Evolutionary conservation across 1,140 invertebrate species (phyloP).

Genomic region (Thaumetopoea pityocampa): DNA sequence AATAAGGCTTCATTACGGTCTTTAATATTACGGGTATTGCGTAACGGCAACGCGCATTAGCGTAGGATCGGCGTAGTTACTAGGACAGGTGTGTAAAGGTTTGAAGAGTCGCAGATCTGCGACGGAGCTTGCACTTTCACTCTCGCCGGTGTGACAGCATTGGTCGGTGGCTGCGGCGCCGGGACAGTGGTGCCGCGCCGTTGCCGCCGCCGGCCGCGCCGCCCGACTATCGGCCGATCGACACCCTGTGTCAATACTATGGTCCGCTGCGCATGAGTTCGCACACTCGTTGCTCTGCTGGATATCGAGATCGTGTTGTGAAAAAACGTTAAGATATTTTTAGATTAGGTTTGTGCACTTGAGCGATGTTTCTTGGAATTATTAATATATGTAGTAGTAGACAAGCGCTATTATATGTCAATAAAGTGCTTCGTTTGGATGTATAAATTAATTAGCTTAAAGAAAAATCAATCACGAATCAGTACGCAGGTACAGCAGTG

Average conservation of each 20-base stretch:
- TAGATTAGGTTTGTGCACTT: slow-evolving; percentile 38
- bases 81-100: slow-evolving; percentile 44
- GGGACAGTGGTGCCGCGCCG: slow-evolving; percentile 60
- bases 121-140: slow-evolving; percentile 63
- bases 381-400: slow-evolving; percentile 8
- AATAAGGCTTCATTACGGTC: slow-evolving; percentile 29
- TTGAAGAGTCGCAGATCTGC: slow-evolving; percentile 37
- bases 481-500: too few species aligned
- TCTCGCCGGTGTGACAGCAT: slow-evolving; percentile 51
- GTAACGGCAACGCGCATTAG: slow-evolving; percentile 33
- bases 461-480: too few species aligned
- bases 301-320: slow-evolving; percentile 52
- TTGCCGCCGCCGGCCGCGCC: slow-evolving; percentile 50
- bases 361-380: slow-evolving; percentile 24
- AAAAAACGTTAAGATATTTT: slow-evolving; percentile 46
- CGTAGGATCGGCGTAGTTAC: slow-evolving; percentile 33
- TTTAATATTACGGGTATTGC: slow-evolving; percentile 36
- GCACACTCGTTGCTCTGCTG: slow-evolving; percentile 42
- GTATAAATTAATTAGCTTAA: too few species aligned
- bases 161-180: slow-evolving; percentile 30
- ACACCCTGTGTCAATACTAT: slow-evolving; percentile 46
- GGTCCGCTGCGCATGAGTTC: slow-evolving; percentile 41
- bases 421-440: too few species aligned
- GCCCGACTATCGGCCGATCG: slow-evolving; percentile 34
- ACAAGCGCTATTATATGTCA: slow-evolving; percentile 1